Base-by-base conservation (phyloP, 2,888 invertebrate species). In the Aplocera efformata region DNA sequence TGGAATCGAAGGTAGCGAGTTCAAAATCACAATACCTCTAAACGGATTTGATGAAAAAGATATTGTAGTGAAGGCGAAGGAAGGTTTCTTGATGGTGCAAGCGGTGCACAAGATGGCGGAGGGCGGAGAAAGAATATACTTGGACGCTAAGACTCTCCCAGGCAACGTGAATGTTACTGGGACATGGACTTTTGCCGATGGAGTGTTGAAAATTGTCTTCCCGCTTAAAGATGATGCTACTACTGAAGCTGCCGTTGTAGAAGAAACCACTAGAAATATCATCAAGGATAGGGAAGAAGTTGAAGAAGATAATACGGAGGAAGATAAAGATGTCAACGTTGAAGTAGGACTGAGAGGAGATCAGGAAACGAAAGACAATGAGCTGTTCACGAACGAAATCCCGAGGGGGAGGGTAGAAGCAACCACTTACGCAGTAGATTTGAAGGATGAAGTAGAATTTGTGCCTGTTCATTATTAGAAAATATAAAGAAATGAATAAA, bases 351-450 rank as follows among this genome's bases (percentile, higher is more conserved):
- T 65, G 0, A 53, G 58, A 45, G 62, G 57, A 11, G 68, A 67
- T 8, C 22, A 26, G 1, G 50, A 54, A 7, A 17, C 13, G 13
- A 53, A 49, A 10, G 62, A 59, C 6, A 48, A 7, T 0, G 69
- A 70, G 6, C 7, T 77, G 1, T 25, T 50, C 7, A 77, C 72
- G 0, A 80, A 82, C 32, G 70, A 69, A 32, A 67, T 79, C 6
- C 51, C 67, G 0, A 43, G 28, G 0, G 41, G 40, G 7, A 10
- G 32, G 0, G 67, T 80, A 0, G 83, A 85, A 57, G 78, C 78
- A 0, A 83, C 85, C 0, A 85, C 82, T 0, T 82, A 85, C 48
- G 67, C 81, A 0, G 81, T 85, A 0, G 77, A 82, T 35, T 40
- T 80, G 10, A 78, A 74, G 10, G 63, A 77, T 32, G 79, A 83